Conservation (phyloP, 2,797 vertebrate species). For the Melanotaenia pygmaea region DNA sequence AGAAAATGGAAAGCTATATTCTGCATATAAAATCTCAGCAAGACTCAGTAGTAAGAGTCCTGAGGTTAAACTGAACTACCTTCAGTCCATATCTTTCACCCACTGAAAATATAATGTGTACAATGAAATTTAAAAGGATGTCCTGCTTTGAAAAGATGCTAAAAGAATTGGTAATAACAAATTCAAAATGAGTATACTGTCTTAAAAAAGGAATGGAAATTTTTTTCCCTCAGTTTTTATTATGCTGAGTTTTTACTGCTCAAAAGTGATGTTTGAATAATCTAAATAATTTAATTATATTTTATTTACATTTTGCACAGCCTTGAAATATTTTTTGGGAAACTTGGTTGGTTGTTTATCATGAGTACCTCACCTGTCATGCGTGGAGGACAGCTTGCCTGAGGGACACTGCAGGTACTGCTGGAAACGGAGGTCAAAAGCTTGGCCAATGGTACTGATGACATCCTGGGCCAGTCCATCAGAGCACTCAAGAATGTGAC, state of each 20-base stretch:
- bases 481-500: slow-evolving; percentile 97
- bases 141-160: background rate
- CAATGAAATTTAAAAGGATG: background rate
- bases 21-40: no score
- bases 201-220: background rate
- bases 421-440: slow-evolving; percentile 98
- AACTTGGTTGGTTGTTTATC: background rate
- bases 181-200: background rate
- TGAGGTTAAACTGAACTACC: no score
- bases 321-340: background rate
- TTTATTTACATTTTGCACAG: background rate
- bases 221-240: no score
- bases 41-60: no score
- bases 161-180: background rate
- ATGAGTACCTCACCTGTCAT: slow-evolving; percentile 86
- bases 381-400: slow-evolving; percentile 88
- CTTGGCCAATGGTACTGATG: slow-evolving; percentile 97
- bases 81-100: no score
- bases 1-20: no score
- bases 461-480: slow-evolving; percentile 96
- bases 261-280: no score
- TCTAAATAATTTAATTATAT: no score
- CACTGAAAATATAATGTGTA: no score
- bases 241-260: no score
- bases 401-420: slow-evolving; percentile 95